Evolutionary conservation across 1,140 invertebrate genomes (phyloP).

Genomic region (Drosophila sechellia): DNA sequence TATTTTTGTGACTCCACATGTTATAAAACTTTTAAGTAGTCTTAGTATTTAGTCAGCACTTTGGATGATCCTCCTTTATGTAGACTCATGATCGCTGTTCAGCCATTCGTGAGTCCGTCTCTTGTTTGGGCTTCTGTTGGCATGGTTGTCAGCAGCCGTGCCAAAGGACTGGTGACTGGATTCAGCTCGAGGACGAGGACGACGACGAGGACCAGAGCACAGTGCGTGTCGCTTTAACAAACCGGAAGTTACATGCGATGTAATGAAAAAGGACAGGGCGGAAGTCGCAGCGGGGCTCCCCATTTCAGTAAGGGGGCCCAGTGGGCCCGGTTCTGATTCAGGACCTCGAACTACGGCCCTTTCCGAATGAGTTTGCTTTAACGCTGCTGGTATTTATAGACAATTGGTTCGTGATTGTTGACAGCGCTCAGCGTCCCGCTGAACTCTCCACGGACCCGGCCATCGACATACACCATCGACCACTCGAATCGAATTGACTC

Average conservation of each 20-base stretch:
- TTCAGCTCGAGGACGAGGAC: slow-evolving; percentile 26
- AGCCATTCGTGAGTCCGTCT: slow-evolving; percentile 8
- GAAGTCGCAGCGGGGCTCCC: slow-evolving; percentile 60
- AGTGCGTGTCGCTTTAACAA: slow-evolving; percentile 82
- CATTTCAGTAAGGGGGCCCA: slow-evolving; percentile 1
- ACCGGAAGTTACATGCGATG: slow-evolving; percentile 82
- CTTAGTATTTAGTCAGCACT: too few species aligned
- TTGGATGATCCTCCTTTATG: too few species aligned
- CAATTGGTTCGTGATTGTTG: slow-evolving; percentile 83
- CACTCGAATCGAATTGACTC: slow-evolving; percentile 30
- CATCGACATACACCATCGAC: slow-evolving; percentile 9
- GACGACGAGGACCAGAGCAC: slow-evolving; percentile 38
- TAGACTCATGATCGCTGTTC: not conserved
- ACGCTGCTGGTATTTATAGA: slow-evolving; percentile 81
- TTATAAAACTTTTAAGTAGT: too few species aligned
- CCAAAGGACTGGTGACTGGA: slow-evolving; percentile 41
- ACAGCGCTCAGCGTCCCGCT: slow-evolving; percentile 64
- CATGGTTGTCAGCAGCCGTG: slow-evolving; percentile 74
- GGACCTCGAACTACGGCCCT: slow-evolving; percentile 12
- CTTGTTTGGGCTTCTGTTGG: slow-evolving; percentile 51
- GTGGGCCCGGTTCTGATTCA: slow-evolving; percentile 16
- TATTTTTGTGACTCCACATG: too few species aligned
- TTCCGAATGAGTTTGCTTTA: slow-evolving; percentile 69
- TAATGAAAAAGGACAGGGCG: slow-evolving; percentile 82
- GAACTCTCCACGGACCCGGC: slow-evolving; percentile 52